Evolutionary conservation across 2,888 invertebrate genomes (phyloP).

Genomic region (Ametastegia equiseti): DNA sequence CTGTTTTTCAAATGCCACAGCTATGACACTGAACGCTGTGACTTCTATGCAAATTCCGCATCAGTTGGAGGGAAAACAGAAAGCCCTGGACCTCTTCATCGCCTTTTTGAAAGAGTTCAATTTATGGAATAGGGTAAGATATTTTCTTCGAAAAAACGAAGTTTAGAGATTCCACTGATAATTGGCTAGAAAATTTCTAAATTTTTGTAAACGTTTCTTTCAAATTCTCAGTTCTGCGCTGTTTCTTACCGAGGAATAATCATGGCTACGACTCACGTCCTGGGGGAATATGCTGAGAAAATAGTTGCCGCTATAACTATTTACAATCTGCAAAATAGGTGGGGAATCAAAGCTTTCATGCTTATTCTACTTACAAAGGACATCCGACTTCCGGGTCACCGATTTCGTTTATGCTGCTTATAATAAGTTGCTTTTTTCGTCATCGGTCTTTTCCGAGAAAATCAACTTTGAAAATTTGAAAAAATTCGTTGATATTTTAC

Average conservation of each 20-base stretch:
- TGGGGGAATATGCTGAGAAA: constrained; percentile 89
- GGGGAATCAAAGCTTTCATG: constrained; percentile 63
- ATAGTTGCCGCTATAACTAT: constrained; percentile 86
- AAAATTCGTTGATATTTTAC: too few relatives aligned
- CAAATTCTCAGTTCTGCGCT: constrained; percentile 74
- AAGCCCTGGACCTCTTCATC: constrained; percentile 86
- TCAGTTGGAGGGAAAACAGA: constrained; percentile 92
- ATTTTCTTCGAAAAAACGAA: constrained; percentile 41
- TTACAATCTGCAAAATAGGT: constrained; percentile 81
- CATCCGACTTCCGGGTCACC: too few relatives aligned
- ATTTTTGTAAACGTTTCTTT: constrained; percentile 34
- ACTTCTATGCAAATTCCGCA: constrained; percentile 89
- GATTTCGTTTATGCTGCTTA: too few relatives aligned
- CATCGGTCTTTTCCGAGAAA: constrained; percentile 7
- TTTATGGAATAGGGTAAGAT: constrained; percentile 81
- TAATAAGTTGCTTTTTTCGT: not conserved
- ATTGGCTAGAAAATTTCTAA: not conserved
- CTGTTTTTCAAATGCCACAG: too few relatives aligned
- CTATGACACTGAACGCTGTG: constrained; percentile 70
- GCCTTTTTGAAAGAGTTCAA: constrained; percentile 85
- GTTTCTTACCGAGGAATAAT: constrained; percentile 76
- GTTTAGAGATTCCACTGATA: too few relatives aligned
- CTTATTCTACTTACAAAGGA: too few relatives aligned
- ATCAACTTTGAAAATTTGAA: too few relatives aligned
- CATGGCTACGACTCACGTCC: constrained; percentile 78